These are phyloP conservation scores for Hexactinellida sp. DNA, from an alignment of 37 sponge, comb jelly and placozoan species.

Conservation along the genomic window DNA sequence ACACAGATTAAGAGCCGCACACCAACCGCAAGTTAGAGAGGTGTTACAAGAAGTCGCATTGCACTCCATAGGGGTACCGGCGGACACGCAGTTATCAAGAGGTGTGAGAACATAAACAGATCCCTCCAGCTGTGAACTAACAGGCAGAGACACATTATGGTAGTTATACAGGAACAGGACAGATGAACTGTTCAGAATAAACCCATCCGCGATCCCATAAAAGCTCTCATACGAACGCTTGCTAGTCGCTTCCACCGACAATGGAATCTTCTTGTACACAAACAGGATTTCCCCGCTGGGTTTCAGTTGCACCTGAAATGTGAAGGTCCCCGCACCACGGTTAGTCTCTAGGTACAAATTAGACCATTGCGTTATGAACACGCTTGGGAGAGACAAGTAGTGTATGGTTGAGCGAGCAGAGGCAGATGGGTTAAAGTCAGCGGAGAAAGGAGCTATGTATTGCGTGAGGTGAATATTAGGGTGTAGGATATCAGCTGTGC, in stretches of 20 bases:
- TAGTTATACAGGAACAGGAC: not conserved
- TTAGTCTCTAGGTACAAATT: not conserved
- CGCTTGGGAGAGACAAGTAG: not conserved
- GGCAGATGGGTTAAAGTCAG: conserved; percentile 48
- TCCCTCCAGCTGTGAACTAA: not conserved
- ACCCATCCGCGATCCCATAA: not conserved
- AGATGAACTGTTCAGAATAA: not conserved
- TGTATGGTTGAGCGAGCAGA: conserved; percentile 28
- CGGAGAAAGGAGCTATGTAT: conserved; percentile 61
- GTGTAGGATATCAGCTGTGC: conserved; percentile 30
- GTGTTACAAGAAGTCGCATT: not conserved
- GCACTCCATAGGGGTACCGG: not conserved
- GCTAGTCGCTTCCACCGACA: not conserved
- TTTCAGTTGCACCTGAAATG: conserved; percentile 56
- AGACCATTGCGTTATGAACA: not conserved
- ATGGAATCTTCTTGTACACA: conserved; percentile 30
- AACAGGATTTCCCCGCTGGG: conserved; percentile 46
- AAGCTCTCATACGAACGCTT: not conserved
- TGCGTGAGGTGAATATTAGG: conserved; percentile 29
- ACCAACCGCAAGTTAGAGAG: not conserved
- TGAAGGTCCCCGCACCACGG: conserved; percentile 38
- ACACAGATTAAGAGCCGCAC: not conserved
- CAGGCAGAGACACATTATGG: not conserved
- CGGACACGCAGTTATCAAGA: not conserved
- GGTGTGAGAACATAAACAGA: not conserved